phyloP scores from a whole-genome alignment of 1,140 invertebrate species.

The Eupristina koningsbergeri region DNA sequence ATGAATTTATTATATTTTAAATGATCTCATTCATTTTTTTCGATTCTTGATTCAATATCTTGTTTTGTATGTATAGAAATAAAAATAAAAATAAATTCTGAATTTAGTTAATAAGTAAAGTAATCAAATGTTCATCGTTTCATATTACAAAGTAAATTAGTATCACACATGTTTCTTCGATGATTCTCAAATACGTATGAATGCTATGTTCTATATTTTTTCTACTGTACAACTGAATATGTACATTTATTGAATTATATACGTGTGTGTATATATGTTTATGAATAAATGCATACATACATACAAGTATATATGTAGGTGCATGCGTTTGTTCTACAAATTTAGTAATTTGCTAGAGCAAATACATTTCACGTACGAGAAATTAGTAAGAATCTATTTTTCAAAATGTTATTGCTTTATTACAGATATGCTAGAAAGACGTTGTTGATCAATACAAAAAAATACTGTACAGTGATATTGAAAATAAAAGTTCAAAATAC shows the following conservation, averaged over 20 bases:
- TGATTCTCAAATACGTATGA: constrained; percentile 45
- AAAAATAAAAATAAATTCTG: constrained; percentile 18
- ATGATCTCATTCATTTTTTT: background rate
- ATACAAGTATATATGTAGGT: constrained; percentile 24
- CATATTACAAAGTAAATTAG: constrained; percentile 42
- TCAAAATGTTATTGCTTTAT: constrained; percentile 49
- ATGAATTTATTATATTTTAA: background rate
- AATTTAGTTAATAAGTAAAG: constrained; percentile 33
- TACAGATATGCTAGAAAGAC: constrained; percentile 49
- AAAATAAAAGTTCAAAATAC: constrained; percentile 3
- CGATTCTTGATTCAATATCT: background rate
- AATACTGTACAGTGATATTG: constrained; percentile 50
- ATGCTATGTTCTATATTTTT: constrained; percentile 42
- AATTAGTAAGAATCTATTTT: constrained; percentile 43
- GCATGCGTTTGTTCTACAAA: constrained; percentile 13
- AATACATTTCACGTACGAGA: constrained; percentile 37
- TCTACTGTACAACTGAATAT: constrained; percentile 52
- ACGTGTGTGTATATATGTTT: background rate
- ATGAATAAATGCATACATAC: background rate
- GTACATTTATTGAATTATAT: constrained; percentile 48
- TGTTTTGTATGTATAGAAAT: background rate
- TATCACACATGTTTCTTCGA: constrained; percentile 49
- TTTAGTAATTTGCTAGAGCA: constrained; percentile 13
- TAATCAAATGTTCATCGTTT: constrained; percentile 16
- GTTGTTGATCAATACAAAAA: constrained; percentile 34